Base-by-base conservation (phyloP, 23 tunicate genomes). In the Ciona savignyi region DNA sequence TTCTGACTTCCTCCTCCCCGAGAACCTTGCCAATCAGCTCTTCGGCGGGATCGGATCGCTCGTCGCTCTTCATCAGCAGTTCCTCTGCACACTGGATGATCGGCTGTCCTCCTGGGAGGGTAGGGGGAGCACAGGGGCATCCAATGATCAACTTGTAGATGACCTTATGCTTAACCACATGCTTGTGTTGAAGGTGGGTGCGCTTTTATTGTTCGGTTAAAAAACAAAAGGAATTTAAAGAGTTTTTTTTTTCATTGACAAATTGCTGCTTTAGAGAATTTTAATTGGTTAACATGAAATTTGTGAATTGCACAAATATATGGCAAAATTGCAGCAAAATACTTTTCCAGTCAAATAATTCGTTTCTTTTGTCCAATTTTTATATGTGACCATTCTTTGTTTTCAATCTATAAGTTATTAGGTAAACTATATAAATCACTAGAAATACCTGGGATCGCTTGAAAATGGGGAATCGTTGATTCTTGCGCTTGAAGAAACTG, bases 21-120 rank as follows among this genome's bases (percentile, higher is more conserved):
- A 66, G 30, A 69, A 88, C 70, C 60, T 77, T 20, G 72, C 73
- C 51, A 77, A 82, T 35, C 88, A 82, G 70, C 70, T 88, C 6
- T 82, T 82, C 77, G 81, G 79, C 2, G 86, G 78, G 11, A 77
- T 78, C 29, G 84, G 72, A 9, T 76, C 84, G 21, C 84, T 88
- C 64, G 83, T 82, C 1, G 71, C 74, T 6, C 25, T 80, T 25
- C 98, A 92, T 72, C 67, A 76, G 49, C 80, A 85, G 63, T 92
- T 92, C 60, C 77, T 86, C 15, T 22, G 19, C 0, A 81, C 91
- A 9, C 75, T 92, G 42, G 98, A 92, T 31, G 65, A 71, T n/a
- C 75, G 87, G 30, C 64, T 84, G 33, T 70, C 84, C 28, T 80
- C 81, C 15, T 92, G 92, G 92, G 98, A 92, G 63, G 79, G 72